These are phyloP conservation scores for Vespertilio murinus DNA, from an alignment of 2,797 vertebrate species.

Conservation along the genomic window DNA sequence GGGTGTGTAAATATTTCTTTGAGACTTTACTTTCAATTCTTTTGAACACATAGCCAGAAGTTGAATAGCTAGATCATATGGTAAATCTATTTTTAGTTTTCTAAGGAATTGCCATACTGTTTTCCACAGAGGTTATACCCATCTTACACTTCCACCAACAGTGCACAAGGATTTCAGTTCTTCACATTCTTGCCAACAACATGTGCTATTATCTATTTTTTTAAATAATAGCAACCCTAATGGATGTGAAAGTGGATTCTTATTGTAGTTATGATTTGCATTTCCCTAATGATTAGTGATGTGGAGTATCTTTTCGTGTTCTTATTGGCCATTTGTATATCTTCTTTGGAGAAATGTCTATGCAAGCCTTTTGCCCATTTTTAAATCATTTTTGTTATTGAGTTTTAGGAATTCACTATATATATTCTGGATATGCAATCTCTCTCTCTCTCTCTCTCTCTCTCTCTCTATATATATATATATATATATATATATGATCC, in stretches of 20 bases:
- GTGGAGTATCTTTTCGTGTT: not conserved
- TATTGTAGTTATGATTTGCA: not conserved
- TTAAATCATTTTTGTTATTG: not conserved
- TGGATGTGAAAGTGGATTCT: not conserved
- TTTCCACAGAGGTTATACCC: not conserved
- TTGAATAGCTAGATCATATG: not conserved
- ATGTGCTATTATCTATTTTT: not conserved
- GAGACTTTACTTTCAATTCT: not conserved
- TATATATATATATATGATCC: not conserved
- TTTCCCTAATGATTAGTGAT: not conserved
- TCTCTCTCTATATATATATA: too few relatives aligned
- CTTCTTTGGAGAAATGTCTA: not conserved
- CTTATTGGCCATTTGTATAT: not conserved
- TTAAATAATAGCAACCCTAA: not conserved
- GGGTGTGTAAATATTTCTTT: not conserved
- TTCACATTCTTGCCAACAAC: not conserved
- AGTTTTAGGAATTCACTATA: not conserved
- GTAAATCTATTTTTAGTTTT: not conserved
- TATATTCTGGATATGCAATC: not conserved
- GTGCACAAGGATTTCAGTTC: not conserved
- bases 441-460: too few relatives aligned
- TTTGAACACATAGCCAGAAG: not conserved
- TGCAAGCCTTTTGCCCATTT: not conserved
- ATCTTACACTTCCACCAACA: not conserved
- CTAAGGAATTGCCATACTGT: not conserved